Base-by-base conservation (phyloP, 1,140 invertebrate species). In the Drosophila elegans region DNA sequence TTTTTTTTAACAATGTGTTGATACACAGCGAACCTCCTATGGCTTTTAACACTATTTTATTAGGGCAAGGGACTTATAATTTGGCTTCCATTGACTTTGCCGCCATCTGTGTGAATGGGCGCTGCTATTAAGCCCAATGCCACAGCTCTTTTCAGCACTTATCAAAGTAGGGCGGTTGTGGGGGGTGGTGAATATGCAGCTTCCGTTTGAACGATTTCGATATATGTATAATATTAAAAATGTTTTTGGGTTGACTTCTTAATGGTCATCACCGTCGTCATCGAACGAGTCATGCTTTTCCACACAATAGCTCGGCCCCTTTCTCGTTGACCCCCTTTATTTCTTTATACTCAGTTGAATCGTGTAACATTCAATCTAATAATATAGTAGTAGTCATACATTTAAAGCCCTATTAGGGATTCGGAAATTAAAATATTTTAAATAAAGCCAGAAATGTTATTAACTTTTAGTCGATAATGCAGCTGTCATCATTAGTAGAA, bases 71-170 rank as follows among this genome's bases (percentile, higher is more conserved):
- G 34, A 62, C 60, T 79, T 64, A 64, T 63, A 64, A 86, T 81
- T 71, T 78, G 82, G 82, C 74, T 86, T 56, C 82, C 74, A 78
- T 81, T 80, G 79, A 80, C 78, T 80, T 76, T 78, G 46, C 76
- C 68, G 63, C 69, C 59, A 84, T 84, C 73, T 84, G 76, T 84
- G 81, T 84, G 82, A 84, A 86, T 64, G 52, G 61, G 69, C 59
- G n/a, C 57, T 60, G 64, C 45, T 39, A 88, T 86, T 74, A 64
- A 57, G 82, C 78, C 74, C 83, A 85, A 88, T 74, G 83, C 83
- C 66, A 86, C 66, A 78, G 74, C 74, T 61, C 60, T 66, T 71
- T 71, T 51, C 53, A 46, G 45, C 61, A 78, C 74, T 85, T 88
- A 88, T 88, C 78, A 81, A 66, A 66, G 32, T 21, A 21, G 16